Evolutionary conservation across 2,113 vertebrate species (phyloP).

Genomic region (Centropristis striata): DNA sequence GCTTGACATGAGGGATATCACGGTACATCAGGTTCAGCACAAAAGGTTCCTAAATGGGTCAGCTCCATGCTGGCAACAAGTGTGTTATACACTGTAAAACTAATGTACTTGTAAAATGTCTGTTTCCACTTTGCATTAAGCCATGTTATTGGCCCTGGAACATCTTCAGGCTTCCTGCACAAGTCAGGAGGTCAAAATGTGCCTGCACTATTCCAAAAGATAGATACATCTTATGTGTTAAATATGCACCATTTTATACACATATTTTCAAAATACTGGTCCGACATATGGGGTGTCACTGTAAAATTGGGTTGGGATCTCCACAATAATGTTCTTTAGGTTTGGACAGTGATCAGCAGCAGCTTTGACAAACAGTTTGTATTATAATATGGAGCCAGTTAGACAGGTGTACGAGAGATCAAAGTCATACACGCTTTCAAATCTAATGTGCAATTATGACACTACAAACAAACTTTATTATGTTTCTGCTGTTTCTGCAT

Average conservation of each 20-base stretch:
- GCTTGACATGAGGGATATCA: constrained; percentile 3
- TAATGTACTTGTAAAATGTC: not conserved
- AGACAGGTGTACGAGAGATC: not conserved
- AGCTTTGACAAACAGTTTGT: not conserved
- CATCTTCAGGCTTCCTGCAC: not conserved
- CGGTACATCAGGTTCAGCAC: not conserved
- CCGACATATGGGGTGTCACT: not conserved
- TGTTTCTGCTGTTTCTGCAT: not conserved
- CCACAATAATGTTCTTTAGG: not conserved
- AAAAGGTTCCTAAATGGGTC: not conserved
- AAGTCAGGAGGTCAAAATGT: not conserved
- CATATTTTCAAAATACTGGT: not conserved
- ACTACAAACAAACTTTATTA: not conserved
- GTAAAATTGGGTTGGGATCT: not conserved
- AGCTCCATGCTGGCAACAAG: not conserved
- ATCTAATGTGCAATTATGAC: not conserved
- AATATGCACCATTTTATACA: not conserved
- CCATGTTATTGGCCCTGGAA: not conserved
- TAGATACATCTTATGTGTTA: too few species aligned
- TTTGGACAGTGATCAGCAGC: too few species aligned
- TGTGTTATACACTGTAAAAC: not conserved
- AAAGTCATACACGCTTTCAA: not conserved
- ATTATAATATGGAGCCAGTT: not conserved
- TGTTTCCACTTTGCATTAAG: not conserved
- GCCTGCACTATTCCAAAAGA: not conserved